phyloP scores from a whole-genome alignment of 1,140 invertebrate species.

The Heliconius congener region DNA sequence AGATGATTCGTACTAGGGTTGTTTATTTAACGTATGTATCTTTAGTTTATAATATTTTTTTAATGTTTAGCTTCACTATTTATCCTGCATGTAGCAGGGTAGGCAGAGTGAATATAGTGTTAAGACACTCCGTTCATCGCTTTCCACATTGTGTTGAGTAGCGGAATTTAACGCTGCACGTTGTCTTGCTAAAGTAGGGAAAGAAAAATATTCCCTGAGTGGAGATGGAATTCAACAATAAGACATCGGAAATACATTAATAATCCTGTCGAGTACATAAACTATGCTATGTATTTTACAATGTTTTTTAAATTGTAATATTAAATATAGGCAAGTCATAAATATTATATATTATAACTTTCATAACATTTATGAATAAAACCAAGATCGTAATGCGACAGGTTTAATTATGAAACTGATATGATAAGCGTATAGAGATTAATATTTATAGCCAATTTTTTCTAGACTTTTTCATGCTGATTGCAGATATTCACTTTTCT shows the following conservation, averaged over 20 bases:
- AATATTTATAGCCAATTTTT: slow-evolving; percentile 5
- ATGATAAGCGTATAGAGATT: not conserved
- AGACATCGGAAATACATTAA: not conserved
- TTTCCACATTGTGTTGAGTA: too few species aligned
- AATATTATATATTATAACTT: not conserved
- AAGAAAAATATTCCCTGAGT: not conserved
- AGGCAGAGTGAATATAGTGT: too few species aligned
- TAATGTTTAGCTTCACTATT: not conserved
- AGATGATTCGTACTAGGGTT: slow-evolving; percentile 57
- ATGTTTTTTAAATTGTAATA: too few species aligned
- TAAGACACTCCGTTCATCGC: too few species aligned
- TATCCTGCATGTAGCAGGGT: too few species aligned
- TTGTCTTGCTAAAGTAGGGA: too few species aligned
- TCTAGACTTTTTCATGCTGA: not conserved
- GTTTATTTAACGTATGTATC: not conserved
- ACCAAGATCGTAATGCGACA: not conserved
- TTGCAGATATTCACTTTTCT: not conserved
- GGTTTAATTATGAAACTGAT: not conserved
- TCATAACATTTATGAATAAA: slow-evolving; percentile 4
- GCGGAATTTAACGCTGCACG: too few species aligned
- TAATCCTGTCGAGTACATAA: not conserved
- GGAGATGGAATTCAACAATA: not conserved
- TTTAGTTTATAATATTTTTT: not conserved
- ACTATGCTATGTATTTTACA: not conserved
- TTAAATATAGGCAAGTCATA: too few species aligned